Percentiles rank a stretch among this genome's conserved stretches.
Evolutionary conservation across 2,113 vertebrate species (phyloP).

Genomic region (Ramphastos sulfuratus): DNA sequence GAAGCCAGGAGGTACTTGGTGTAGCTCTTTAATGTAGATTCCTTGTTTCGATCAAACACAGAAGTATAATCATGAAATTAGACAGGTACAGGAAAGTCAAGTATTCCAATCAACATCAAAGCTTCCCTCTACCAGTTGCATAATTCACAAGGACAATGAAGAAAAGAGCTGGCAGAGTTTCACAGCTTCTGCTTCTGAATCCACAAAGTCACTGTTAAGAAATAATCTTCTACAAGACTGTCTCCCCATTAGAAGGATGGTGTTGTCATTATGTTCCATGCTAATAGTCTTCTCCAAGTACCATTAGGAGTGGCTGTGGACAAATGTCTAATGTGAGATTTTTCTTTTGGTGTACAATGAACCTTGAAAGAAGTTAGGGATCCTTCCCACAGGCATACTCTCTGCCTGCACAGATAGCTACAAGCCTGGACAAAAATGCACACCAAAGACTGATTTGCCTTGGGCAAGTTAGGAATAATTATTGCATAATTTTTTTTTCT

Average conservation of each 20-base stretch:
- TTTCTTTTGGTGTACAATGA: background rate
- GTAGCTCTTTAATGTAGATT: background rate
- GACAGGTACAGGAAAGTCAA: constrained; percentile 32
- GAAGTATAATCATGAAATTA: constrained; percentile 6
- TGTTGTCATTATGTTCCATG: background rate
- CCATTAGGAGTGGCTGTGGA: background rate
- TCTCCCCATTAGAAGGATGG: background rate
- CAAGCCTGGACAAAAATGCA: background rate
- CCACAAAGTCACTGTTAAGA: background rate
- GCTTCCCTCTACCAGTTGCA: background rate
- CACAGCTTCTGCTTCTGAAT: background rate
- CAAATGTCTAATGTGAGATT: background rate
- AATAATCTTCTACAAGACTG: background rate
- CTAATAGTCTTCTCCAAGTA: background rate
- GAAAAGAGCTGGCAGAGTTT: background rate
- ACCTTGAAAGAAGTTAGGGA: background rate
- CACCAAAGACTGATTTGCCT: background rate
- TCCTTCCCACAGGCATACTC: background rate
- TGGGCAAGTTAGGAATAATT: background rate
- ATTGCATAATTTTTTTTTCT: background rate
- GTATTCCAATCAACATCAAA: constrained; percentile 48
- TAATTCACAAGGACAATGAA: background rate
- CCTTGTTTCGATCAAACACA: background rate
- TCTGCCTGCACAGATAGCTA: background rate
- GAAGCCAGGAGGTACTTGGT: background rate